Percentiles rank a stretch among this genome's conserved stretches.
These are phyloP conservation scores for Guaruba guarouba DNA, from an alignment of 2,113 vertebrate species.

Conservation along the genomic window DNA sequence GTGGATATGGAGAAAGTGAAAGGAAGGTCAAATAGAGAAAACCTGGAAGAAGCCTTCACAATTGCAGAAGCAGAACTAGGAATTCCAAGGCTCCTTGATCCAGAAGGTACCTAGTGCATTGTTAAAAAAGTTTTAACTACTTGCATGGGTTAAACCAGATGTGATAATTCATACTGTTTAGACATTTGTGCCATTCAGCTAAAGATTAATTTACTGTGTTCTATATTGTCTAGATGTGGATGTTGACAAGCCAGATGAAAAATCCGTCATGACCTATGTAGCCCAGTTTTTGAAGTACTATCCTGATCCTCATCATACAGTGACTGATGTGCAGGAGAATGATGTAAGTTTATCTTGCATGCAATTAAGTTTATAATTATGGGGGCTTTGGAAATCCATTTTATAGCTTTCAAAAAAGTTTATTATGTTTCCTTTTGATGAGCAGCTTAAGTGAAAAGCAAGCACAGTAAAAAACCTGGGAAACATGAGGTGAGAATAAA, in stretches of 20 bases:
- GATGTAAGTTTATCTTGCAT: constrained; percentile 76
- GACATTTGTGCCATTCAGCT: neutral
- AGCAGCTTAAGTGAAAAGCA: neutral
- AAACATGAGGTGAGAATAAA: neutral
- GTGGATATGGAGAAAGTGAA: constrained; percentile 88
- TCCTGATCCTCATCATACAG: constrained; percentile 77
- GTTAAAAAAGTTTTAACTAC: neutral
- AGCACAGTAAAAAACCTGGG: neutral
- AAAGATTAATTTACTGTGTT: neutral
- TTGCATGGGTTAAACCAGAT: neutral
- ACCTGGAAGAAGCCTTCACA: constrained; percentile 90
- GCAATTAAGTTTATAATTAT: neutral
- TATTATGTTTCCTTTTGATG: neutral
- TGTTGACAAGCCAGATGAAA: constrained; percentile 98
- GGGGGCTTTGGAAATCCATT: neutral
- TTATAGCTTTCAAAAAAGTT: neutral
- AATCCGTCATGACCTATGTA: constrained; percentile 97
- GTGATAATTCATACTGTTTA: neutral
- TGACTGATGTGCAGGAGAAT: constrained; percentile 71
- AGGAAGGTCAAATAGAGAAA: constrained; percentile 84
- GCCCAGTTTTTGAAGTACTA: constrained; percentile 95
- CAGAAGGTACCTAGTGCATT: constrained; percentile 81
- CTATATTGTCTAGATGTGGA: constrained; percentile 85
- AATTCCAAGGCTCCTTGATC: constrained; percentile 92
- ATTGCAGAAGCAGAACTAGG: constrained; percentile 90